Base-by-base conservation (phyloP, 2,113 vertebrate genomes). In the Epinephelus lanceolatus region DNA sequence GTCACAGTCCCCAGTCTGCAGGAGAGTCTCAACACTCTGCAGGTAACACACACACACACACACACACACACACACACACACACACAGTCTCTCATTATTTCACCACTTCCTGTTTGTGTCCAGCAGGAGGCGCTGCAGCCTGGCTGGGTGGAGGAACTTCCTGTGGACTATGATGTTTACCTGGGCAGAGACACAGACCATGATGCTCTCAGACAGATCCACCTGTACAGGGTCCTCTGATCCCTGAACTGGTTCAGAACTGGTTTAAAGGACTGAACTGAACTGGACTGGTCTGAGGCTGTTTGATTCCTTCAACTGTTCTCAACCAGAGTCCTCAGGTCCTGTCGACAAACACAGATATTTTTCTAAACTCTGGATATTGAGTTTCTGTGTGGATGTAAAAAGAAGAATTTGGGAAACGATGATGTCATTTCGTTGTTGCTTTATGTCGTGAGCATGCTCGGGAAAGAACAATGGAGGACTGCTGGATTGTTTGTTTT, bases 201-300 rank as follows among this genome's bases (percentile, higher is more conserved):
- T 55, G 96, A 97, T 69, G 92, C 95, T 0, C 95, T 98, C 1
- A 89, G 95, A 90, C 96, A 98, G 93, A 97, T 99, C 90, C 97
- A 97, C 91, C 95, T 98, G n/a, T 98, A 99, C 90, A 95, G 88
- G 59, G 95, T 99, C 89, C 85, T 96, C 9, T 97, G 96, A 94
- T 25, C 13, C 49, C 23, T 19, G 15, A 23, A 49, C n/a, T 13
- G 4, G 40, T 0, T 23, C n/a, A 56, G 49, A 17, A 17, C 59
- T 47, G 60, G 6, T 53, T 61, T 27, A 25, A 4, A 7, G 19
- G 42, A 10, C 42, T 47, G 60, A 4, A 61, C 70, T 27, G 25
- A 1, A 12, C 13, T 71, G 23, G 17, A 12, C 19, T 25, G 45
- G 3, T 2, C 30, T 30, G 30, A 30, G 30, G 30, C 5, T 30